Evolutionary conservation across 1,140 invertebrate genomes (phyloP).

Genomic region (Bombus polaris): DNA sequence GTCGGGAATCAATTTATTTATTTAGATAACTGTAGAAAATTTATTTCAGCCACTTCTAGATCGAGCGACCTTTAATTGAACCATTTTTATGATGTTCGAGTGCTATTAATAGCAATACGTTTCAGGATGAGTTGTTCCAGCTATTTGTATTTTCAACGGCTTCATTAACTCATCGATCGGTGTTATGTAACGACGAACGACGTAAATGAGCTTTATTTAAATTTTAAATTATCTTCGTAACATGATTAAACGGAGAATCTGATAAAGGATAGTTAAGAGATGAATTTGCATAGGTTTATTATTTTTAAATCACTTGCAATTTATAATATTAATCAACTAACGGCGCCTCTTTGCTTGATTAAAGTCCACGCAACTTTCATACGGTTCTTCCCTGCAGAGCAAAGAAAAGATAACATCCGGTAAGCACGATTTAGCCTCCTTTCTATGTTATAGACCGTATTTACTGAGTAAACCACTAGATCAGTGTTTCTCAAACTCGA

Average conservation of each 20-base stretch:
- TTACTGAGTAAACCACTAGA: slow-evolving; percentile 25
- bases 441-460: slow-evolving; percentile 14
- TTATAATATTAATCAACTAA: background rate
- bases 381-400: background rate
- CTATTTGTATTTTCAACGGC: background rate
- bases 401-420: slow-evolving; percentile 37
- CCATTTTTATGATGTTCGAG: too few species aligned
- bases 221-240: background rate
- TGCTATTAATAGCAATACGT: background rate
- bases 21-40: background rate
- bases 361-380: background rate
- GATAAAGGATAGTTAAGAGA: background rate
- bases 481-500: slow-evolving; percentile 22
- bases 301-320: background rate
- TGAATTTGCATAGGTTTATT: background rate
- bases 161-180: background rate
- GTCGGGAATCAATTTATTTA: background rate
- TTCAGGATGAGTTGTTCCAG: background rate
- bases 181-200: background rate
- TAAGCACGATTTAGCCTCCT: slow-evolving; percentile 13
- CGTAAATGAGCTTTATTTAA: background rate
- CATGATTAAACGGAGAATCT: background rate
- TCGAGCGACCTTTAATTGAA: too few species aligned
- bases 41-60: background rate
- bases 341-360: background rate